phyloP scores from a whole-genome alignment of 2,888 invertebrate genomes.

The Mamestra brassicae region DNA sequence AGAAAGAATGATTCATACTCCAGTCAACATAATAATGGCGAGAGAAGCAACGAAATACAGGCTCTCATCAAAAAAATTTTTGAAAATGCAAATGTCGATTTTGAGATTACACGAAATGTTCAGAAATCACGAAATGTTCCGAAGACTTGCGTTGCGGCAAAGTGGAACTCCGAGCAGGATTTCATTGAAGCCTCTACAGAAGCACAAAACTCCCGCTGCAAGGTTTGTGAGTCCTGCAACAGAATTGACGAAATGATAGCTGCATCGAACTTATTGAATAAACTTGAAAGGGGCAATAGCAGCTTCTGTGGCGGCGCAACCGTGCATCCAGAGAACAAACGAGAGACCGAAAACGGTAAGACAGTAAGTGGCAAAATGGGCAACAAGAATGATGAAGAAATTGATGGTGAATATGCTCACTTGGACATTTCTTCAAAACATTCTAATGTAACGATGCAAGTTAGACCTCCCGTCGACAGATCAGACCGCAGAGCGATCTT shows the following conservation, averaged over 20 bases:
- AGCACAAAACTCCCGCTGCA: slow-evolving; percentile 31
- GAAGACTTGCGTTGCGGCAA: no score
- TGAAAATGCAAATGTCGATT: neutral
- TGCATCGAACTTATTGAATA: neutral
- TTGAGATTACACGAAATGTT: no score
- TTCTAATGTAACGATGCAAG: slow-evolving; percentile 28
- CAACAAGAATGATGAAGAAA: neutral
- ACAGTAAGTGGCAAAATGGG: neutral
- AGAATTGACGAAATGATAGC: neutral
- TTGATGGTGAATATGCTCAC: slow-evolving; percentile 2
- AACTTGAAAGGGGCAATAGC: slow-evolving; percentile 2
- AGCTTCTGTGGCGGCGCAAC: neutral
- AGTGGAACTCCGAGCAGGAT: no score
- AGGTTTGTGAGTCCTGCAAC: slow-evolving; percentile 23
- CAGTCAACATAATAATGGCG: neutral
- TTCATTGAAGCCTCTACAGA: neutral
- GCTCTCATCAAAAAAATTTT: neutral
- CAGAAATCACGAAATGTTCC: no score
- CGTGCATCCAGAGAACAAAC: neutral
- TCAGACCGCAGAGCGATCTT: neutral
- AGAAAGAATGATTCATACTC: neutral
- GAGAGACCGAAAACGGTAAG: neutral
- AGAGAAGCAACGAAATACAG: neutral
- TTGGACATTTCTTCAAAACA: slow-evolving; percentile 41
- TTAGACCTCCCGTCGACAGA: neutral